These are phyloP conservation scores for Amphipyra tragopoginis DNA, from an alignment of 2,888 invertebrate species.

Conservation along the genomic window DNA sequence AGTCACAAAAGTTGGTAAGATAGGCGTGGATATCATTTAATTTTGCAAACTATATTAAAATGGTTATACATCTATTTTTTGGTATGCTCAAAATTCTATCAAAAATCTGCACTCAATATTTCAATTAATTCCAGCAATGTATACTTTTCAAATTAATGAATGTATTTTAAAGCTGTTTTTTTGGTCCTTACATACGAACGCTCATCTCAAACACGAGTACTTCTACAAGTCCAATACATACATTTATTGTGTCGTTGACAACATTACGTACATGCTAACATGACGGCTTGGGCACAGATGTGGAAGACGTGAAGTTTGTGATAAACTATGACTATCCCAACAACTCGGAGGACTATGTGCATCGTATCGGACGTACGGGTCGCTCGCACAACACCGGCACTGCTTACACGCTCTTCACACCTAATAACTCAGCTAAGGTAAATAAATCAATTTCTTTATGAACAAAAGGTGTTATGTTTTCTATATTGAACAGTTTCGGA, in stretches of 20 bases:
- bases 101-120: no score
- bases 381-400: slow-evolving; percentile 97
- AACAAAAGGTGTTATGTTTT: no score
- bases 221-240: slow-evolving; percentile 43
- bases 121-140: no score
- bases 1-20: background rate
- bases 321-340: slow-evolving; percentile 99
- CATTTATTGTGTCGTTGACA: slow-evolving; percentile 13
- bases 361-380: slow-evolving; percentile 98
- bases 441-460: background rate
- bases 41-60: background rate
- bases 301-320: slow-evolving; percentile 99
- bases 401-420: slow-evolving; percentile 98
- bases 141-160: no score
- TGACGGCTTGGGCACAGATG: slow-evolving; percentile 92
- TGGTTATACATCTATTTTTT: slow-evolving; percentile 12
- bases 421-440: slow-evolving; percentile 95
- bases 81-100: no score
- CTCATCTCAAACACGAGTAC: slow-evolving; percentile 44
- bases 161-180: background rate
- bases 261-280: slow-evolving; percentile 16
- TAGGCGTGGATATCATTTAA: background rate
- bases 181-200: slow-evolving; percentile 11
- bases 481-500: no score
- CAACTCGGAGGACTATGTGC: slow-evolving; percentile 99